A percentile compares a stretch with the other conserved stretches of the same genome.
These are phyloP conservation scores for Trematomus loennbergii DNA, from an alignment of 2,113 vertebrate species.

Conservation along the genomic window DNA sequence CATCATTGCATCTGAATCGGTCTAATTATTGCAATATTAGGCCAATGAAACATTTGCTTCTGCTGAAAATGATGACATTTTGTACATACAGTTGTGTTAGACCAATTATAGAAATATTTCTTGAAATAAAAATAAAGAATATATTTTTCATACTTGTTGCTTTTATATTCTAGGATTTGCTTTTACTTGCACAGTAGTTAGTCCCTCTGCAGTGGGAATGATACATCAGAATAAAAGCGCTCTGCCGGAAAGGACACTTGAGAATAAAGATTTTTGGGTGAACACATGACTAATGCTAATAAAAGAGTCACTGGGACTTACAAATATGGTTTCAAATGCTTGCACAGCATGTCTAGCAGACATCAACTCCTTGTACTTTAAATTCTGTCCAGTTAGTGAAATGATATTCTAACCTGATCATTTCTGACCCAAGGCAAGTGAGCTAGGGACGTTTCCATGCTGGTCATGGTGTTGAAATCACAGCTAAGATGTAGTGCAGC, in stretches of 20 bases:
- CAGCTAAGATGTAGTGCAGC: conserved; percentile 24
- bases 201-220: not conserved
- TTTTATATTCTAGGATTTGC: not conserved
- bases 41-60: not conserved
- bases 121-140: not conserved
- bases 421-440: conserved; percentile 42
- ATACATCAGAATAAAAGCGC: not conserved
- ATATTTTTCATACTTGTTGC: not conserved
- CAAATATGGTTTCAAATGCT: not conserved
- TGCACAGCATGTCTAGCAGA: not conserved
- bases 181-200: not conserved
- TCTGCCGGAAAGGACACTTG: not conserved
- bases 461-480: conserved; percentile 48
- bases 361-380: conserved; percentile 18
- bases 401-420: conserved; percentile 36
- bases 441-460: conserved; percentile 25
- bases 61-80: not conserved
- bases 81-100: too few species aligned
- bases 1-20: too few species aligned
- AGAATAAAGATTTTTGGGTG: not conserved
- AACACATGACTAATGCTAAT: not conserved
- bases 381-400: conserved; percentile 40
- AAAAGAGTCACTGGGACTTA: not conserved
- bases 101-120: not conserved
- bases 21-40: not conserved